Evolutionary conservation across 2,113 vertebrate genomes (phyloP), one percentile per base, ranked within the genome.

Genomic region (Pomatorhinus ruficollis): DNA sequence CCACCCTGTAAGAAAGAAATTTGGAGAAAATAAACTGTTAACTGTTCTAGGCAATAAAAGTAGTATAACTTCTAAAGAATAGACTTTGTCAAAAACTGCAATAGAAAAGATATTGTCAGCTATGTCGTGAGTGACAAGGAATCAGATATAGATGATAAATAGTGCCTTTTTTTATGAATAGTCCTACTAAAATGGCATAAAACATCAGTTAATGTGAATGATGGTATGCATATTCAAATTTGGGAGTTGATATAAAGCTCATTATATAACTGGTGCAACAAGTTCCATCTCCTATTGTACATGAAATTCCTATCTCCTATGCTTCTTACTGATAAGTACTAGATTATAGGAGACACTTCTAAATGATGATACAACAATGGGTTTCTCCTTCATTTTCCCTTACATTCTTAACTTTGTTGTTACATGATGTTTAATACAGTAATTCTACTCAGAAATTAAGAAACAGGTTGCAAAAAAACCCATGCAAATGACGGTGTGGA

Each of bases 101-200:
- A 1, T 69, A 59, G 42, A 60, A 70, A 77, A 86, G 56, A 63
- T 45, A 31, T 5, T 74, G 53, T 91, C 90, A 96, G 22, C 60
- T 81, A 15, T 31, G 47, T 66, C 5, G 1, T 83, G 85, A 94
- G 59, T 95, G 88, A 93, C 85, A 86, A 44, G 47, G 50, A 90
- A 31, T 93, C 81, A 91, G 70, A n/a, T 93, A 33, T 49, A 52
- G 40, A 89, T 93, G 69, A 88, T 71, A 95, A 96, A 83, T 59
- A 90, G 76, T 49, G 28, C 66, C 87, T 86, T 92, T 91, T 83
- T 83, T 77, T 11, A 56, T 77, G 23, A 89, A 39, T 9, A 93
- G 59, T 88, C 31, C 82, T 75, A 64, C 79, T 81, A 80, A 96
- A 92, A 95, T 92, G 69, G n/a, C 64, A 94, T 81, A 71, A 95